A percentile compares a stretch with the other conserved stretches of the same genome.
phyloP scores from a whole-genome alignment of 2,113 vertebrate genomes.

The Synodontis membranacea region DNA sequence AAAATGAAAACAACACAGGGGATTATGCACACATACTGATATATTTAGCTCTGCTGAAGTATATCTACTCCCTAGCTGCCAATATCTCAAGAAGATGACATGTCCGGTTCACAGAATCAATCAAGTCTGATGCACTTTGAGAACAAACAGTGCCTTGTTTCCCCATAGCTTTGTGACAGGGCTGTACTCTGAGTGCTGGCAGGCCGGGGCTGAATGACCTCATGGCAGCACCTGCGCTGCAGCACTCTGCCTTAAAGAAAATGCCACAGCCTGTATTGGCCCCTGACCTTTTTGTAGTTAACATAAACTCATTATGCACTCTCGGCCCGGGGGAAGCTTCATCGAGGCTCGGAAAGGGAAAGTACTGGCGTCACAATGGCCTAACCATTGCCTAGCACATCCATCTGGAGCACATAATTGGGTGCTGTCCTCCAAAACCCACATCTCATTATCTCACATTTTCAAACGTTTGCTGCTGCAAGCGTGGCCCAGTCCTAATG shows the following conservation, averaged over 20 bases:
- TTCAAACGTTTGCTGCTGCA: conserved; percentile 63
- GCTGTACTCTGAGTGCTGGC: conserved; percentile 73
- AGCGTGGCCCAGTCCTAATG: conserved; percentile 31
- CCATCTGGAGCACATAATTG: conserved; percentile 70
- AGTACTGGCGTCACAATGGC: conserved; percentile 68
- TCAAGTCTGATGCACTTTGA: conserved; percentile 74
- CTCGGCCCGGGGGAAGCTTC: conserved; percentile 58
- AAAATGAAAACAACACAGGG: conserved; percentile 51
- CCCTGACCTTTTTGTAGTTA: conserved; percentile 90
- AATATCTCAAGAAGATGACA: conserved; percentile 50
- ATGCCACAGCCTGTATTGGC: conserved; percentile 79
- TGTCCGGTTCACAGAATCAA: conserved; percentile 45
- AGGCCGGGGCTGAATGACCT: conserved; percentile 81
- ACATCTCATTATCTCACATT: conserved; percentile 78
- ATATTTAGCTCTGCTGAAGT: conserved; percentile 49
- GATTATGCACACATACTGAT: conserved; percentile 45
- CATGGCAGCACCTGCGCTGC: conserved; percentile 89
- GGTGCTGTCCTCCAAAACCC: conserved; percentile 63
- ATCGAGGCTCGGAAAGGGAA: conserved; percentile 69
- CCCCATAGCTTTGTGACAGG: conserved; percentile 70
- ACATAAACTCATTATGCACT: conserved; percentile 97
- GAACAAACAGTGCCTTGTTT: conserved; percentile 83
- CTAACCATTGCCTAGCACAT: conserved; percentile 70
- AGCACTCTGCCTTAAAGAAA: conserved; percentile 89
- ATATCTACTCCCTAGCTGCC: conserved; percentile 43